phyloP scores from a whole-genome alignment of 2,113 vertebrate species.

The Martes martes region DNA sequence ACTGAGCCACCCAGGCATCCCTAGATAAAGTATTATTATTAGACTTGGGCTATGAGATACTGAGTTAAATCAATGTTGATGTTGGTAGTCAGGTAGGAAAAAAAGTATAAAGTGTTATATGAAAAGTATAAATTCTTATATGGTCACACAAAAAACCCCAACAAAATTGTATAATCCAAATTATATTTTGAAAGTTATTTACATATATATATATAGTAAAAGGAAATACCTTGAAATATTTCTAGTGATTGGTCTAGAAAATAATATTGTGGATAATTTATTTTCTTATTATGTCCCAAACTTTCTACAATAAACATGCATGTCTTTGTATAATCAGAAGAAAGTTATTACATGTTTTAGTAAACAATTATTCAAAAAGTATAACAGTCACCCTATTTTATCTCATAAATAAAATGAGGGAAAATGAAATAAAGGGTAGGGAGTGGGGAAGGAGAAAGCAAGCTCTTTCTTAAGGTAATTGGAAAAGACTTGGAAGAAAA shows the following conservation, averaged over 20 bases:
- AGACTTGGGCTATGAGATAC: background rate
- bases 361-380: background rate
- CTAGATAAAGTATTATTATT: background rate
- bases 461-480: background rate
- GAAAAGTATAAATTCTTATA: background rate
- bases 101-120: background rate
- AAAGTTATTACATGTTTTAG: background rate
- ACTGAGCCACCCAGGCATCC: background rate
- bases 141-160: background rate
- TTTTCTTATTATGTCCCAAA: background rate
- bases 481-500: background rate
- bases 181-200: background rate
- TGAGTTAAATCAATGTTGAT: background rate
- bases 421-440: background rate
- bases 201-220: background rate
- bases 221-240: background rate
- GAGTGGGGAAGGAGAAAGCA: background rate
- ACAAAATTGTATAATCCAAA: background rate
- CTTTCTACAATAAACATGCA: background rate
- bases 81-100: background rate
- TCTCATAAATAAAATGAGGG: background rate
- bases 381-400: background rate
- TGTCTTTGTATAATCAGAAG: background rate
- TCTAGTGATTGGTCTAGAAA: background rate
- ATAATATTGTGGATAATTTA: background rate